Evolutionary conservation across 2,888 invertebrate genomes (phyloP), one percentile per base, ranked within the genome.

Genomic region (Cancer borealis): DNA sequence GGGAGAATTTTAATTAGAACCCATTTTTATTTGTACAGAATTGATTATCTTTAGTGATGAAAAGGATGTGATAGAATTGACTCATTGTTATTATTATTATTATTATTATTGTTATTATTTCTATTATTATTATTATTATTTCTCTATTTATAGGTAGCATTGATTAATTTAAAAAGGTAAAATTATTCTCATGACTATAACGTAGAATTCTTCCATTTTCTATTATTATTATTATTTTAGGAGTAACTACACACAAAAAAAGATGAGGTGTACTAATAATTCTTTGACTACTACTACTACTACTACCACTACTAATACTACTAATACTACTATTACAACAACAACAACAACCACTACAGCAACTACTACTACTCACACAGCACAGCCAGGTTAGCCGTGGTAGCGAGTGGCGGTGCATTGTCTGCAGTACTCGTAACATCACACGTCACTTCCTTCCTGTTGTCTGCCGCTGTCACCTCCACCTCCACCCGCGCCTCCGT

Each of bases 371-470:
- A 98, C 99, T 98, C 97, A 99, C 99, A 99, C 96, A 98, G 98
- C 14, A 99, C 99, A 96, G 98, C 98, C 93, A 99, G 97, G 0
- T 98, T 98, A 96, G 98, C 97, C 26, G 98, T 98, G 96, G 98
- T 98, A 96, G 98, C 98, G 91, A 99, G 97, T 0, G 99, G 99
- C 26, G 30, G 30, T 96, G 98, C 98, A 96, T 98, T 98, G 0
- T 98, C 98, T 0, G 99, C 99, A 73, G 98, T 98, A 97, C 99
- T 99, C 79, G 98, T 98, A 0, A 99, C 99, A 96, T 99, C 98
- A 96, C 99, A 99, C 96, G 98, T 97, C 96, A 99, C 99, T 96
- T 98, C 98, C 0, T 99, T 99, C 96, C 98, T 98, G 97, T 99
- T 99, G 97, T 99, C 99, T 0, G 98, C 98, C 4, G 98, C 98